Evolutionary conservation across 2,888 invertebrate species (phyloP).

Genomic region (Erebia epiphron): DNA sequence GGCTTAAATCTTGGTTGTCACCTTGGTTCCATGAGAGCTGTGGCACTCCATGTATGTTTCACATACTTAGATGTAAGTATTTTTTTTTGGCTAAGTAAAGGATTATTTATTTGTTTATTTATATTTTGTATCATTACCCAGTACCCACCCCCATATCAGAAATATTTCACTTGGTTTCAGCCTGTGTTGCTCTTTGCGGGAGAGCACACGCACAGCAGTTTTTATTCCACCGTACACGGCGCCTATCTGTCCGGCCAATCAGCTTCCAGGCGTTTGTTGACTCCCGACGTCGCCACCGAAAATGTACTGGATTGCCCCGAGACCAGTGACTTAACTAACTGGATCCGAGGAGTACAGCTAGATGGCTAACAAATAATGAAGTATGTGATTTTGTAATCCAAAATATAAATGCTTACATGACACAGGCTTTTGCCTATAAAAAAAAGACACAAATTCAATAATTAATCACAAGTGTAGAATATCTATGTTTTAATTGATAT

Average conservation of each 20-base stretch:
- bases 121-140: too few species aligned
- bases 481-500: constrained; percentile 18
- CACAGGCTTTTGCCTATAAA: constrained; percentile 40
- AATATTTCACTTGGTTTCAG: constrained; percentile 69
- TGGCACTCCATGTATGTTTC: too few species aligned
- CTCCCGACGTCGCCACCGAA: constrained; percentile 84
- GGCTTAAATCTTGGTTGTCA: too few species aligned
- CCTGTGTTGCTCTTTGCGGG: constrained; percentile 95
- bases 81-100: too few species aligned
- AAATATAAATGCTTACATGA: constrained; percentile 40
- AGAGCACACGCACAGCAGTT: constrained; percentile 96
- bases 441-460: constrained; percentile 33
- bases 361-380: constrained; percentile 67
- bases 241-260: constrained; percentile 94
- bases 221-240: constrained; percentile 97
- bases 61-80: too few species aligned
- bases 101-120: too few species aligned
- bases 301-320: constrained; percentile 88
- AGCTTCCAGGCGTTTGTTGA: constrained; percentile 88
- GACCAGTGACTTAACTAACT: constrained; percentile 91
- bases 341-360: constrained; percentile 94
- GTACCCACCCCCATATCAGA: background rate
- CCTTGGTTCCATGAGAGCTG: too few species aligned
- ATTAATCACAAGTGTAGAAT: constrained; percentile 18
- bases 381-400: constrained; percentile 28